Percentiles rank a stretch among this genome's conserved stretches.
phyloP scores from a whole-genome alignment of 92 coral and sea anemone genomes.

The Bergia sp. region DNA sequence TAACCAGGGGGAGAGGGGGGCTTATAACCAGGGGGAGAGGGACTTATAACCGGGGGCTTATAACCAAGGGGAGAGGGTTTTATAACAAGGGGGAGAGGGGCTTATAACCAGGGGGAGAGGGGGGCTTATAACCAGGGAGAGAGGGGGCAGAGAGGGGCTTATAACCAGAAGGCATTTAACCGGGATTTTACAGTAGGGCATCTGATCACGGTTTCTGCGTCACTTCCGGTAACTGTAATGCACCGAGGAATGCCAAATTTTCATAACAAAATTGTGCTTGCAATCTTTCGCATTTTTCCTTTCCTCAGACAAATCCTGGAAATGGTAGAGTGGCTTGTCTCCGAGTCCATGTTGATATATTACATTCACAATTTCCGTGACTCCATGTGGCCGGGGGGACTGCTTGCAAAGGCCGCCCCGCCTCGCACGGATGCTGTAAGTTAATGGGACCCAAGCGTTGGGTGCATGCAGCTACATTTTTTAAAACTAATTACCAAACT shows the following conservation, averaged over 20 bases:
- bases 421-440: constrained; percentile 82
- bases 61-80: too few relatives aligned
- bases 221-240: not conserved
- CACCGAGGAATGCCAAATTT: too few relatives aligned
- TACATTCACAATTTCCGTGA: constrained; percentile 92
- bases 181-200: too few relatives aligned
- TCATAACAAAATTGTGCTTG: not conserved
- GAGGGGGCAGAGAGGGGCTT: too few relatives aligned
- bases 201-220: not conserved
- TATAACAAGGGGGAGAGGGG: too few relatives aligned
- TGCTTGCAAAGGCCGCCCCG: constrained; percentile 76
- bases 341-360: constrained; percentile 96
- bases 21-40: too few relatives aligned
- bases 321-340: constrained; percentile 96
- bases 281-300: not conserved
- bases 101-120: too few relatives aligned
- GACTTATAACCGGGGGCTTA: too few relatives aligned
- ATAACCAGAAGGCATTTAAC: too few relatives aligned
- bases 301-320: constrained; percentile 78
- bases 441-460: not conserved
- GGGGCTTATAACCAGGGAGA: too few relatives aligned
- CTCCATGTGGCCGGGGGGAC: constrained; percentile 97
- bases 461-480: not conserved
- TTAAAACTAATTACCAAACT: too few relatives aligned
- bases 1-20: too few relatives aligned